These are phyloP conservation scores for Pseudopodoces humilis DNA, from an alignment of 2,113 vertebrate genomes.

Conservation along the genomic window DNA sequence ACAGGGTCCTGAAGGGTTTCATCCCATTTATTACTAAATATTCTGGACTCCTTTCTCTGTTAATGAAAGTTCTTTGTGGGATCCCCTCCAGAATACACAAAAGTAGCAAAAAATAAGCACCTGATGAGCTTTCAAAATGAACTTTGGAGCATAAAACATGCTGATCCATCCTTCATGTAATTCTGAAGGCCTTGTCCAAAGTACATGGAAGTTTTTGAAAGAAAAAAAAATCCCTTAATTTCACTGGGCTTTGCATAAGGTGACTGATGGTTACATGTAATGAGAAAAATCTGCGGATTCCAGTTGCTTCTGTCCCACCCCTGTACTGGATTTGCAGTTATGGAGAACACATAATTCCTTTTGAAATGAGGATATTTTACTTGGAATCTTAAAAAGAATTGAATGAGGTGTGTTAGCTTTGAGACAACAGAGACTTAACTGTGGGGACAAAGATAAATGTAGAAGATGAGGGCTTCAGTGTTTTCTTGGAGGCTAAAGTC, in stretches of 20 bases:
- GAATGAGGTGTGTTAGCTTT: background rate
- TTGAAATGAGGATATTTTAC: background rate
- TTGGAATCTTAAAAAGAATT: background rate
- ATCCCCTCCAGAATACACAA: background rate
- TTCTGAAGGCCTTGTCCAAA: slow-evolving; percentile 22
- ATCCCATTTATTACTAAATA: background rate
- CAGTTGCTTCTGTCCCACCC: background rate
- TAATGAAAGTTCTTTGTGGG: background rate
- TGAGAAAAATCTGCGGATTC: background rate
- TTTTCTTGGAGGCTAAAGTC: background rate
- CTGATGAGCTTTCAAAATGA: background rate
- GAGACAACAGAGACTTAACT: background rate
- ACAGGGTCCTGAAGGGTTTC: background rate
- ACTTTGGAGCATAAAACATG: background rate
- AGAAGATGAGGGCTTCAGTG: background rate
- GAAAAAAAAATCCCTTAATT: background rate
- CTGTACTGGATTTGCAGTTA: background rate
- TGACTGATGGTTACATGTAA: background rate
- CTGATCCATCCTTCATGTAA: background rate
- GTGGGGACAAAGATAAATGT: background rate
- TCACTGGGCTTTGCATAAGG: background rate
- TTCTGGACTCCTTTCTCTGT: background rate
- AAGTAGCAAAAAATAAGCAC: background rate
- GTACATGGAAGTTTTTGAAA: background rate
- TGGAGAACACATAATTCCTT: background rate